Conservation (phyloP, 2,113 vertebrate genomes). For the Sceloporus tristichus region DNA sequence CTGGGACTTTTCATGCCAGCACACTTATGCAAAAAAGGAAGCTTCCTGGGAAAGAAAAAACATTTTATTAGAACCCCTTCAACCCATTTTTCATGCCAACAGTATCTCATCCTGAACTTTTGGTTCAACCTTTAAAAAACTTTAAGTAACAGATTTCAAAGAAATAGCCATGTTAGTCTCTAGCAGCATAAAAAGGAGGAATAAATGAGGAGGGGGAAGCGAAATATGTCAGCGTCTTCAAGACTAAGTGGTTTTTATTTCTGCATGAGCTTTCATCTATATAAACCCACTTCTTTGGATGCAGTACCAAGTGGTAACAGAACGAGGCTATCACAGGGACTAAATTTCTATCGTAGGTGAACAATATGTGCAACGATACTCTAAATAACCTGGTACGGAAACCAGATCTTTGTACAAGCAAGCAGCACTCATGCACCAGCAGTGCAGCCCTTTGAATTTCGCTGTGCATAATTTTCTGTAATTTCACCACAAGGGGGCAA, state of each 20-base stretch:
- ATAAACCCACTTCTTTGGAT: too few relatives aligned
- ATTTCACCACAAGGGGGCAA: not conserved
- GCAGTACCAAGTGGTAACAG: too few relatives aligned
- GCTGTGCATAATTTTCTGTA: not conserved
- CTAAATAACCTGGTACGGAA: not conserved
- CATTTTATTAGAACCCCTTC: not conserved
- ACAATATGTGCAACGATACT: not conserved
- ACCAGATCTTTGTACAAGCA: not conserved
- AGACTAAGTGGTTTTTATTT: too few relatives aligned
- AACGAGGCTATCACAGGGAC: too few relatives aligned
- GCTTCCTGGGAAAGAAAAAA: not conserved
- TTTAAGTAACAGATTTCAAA: too few relatives aligned
- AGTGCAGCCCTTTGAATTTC: not conserved
- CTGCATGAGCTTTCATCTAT: too few relatives aligned
- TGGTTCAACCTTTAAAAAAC: not conserved
- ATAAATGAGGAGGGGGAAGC: too few relatives aligned
- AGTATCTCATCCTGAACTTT: not conserved
- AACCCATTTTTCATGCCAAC: not conserved
- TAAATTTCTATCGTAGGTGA: not conserved
- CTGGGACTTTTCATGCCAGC: not conserved
- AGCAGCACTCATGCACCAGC: not conserved
- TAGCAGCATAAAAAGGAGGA: too few relatives aligned
- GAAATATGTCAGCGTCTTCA: too few relatives aligned
- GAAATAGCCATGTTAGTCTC: too few relatives aligned
- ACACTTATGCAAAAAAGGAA: not conserved